Base-by-base conservation (phyloP, 2,888 invertebrate genomes). In the Seira ritae region DNA sequence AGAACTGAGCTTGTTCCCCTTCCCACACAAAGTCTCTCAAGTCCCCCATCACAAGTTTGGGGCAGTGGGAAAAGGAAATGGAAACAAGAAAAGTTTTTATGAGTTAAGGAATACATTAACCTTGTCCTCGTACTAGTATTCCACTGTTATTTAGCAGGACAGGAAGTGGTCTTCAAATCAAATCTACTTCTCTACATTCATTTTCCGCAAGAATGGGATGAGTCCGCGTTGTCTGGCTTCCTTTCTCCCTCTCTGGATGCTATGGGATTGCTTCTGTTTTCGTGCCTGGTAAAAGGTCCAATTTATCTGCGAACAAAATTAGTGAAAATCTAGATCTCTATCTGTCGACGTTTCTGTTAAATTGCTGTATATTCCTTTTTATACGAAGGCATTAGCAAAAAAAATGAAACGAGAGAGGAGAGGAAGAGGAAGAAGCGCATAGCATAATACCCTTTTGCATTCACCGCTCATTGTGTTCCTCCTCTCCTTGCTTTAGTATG, bases 401-500 rank as follows among this genome's bases (percentile, higher is more conserved):
- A 50, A 50, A 50, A 12, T 50, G 50, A 71, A 71, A 71, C 42
- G 15, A 42, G 3, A 22, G 20, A 20, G 15, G 24, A n/a, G 8
- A 24, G 12, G 68, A 17, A 24, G 15, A 42, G 3, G 12, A 22
- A 20, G 15, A 68, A n/a, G 8, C 2, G 12, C 24, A 17, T 10
- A 19, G 37, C 17, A 42, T 22, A 50, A 69, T 46, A 20, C 20
- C n/a, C 23, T 20, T 31, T 31, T 50, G 12, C 23, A 15, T 31
- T 68, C 68, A 19, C 62, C 12, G 12, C 17, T 23, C 23, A 23
- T 67, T 31, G 24, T 24, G 3, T 66, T 10, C 24, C 17, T 50
- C 50, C 15, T 3, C 69, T 68, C 68, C 68, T n/a, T 19, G 23
- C 46, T 20, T 50, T 67, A 66, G 75, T 74, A 81, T 81, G 81